Base-by-base conservation (phyloP, 2,797 vertebrate genomes). In the Helicolenus hilgendorfi region DNA sequence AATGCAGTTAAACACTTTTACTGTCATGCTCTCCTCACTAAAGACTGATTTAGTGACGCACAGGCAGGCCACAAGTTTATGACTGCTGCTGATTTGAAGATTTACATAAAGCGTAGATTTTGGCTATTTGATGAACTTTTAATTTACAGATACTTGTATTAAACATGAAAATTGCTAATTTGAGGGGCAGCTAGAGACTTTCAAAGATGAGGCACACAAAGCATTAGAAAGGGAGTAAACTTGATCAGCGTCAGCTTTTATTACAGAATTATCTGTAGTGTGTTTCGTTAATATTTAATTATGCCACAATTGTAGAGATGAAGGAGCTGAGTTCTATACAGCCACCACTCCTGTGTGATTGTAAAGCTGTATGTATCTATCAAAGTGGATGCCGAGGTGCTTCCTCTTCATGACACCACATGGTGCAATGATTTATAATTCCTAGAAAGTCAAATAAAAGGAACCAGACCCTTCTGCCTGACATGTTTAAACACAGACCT, bases 1-100 rank as follows among this genome's bases (percentile, higher is more conserved):
- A 90, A 86, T 79, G 65, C 53, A 75, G 70, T 77, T 71, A 81
- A 86, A 58, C 41, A 24, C 53, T 76, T 79, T 88, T 59, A 33
- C 67, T 64, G 74, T 72, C 83, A 68, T 59, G 74, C 79, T 56
- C 13, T 81, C 29, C 77, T 88, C 64, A 15, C 59, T 75, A 1
- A 31, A 38, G 15, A 10, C 20, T 27, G 26, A 60, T 62, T 59
- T 24, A 58, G 7, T 60, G 38, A 63, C 27, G 14, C 18, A 70
- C 62, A 15, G 38, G 27, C 35, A 24, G 26, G 10, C 59, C 14
- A 11, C 4, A 9, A 0, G 7, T 59, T 8, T 31, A 22, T 29
- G 55, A 56, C 60, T 63, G 53, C 0, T 3, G 20, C 11, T n/a
- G 36, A 56, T 63, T 45, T 68, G 18, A 53, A 4, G 7, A 41